phyloP scores from a whole-genome alignment of 2,797 vertebrate species.

The Myiotriccus ornatus region DNA sequence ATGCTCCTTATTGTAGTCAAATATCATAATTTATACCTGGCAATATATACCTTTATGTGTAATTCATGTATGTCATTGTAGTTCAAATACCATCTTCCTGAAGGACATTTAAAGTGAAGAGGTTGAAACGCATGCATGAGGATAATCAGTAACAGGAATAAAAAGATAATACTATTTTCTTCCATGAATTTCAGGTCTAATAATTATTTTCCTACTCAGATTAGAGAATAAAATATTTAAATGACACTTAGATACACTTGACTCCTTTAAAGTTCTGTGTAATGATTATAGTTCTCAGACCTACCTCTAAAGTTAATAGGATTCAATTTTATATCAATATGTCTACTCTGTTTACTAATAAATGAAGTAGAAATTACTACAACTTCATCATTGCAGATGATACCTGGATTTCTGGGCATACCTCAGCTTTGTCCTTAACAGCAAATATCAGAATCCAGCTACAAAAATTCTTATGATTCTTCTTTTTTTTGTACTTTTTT shows the following conservation, averaged over 20 bases:
- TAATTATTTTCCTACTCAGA: not conserved
- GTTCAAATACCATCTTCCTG: not conserved
- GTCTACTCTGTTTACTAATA: not conserved
- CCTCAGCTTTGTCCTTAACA: not conserved
- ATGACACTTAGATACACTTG: not conserved
- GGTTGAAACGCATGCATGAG: not conserved
- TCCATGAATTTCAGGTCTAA: not conserved
- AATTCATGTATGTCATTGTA: not conserved
- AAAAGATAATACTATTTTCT: not conserved
- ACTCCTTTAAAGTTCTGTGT: not conserved
- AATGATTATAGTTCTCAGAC: not conserved
- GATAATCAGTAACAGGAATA: not conserved
- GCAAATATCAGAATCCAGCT: not conserved
- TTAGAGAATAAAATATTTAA: not conserved
- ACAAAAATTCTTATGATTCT: not conserved
- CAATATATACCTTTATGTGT: not conserved
- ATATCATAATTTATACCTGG: not conserved
- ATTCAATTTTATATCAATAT: not conserved
- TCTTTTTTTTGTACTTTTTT: not conserved
- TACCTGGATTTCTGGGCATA: not conserved
- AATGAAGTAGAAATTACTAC: not conserved
- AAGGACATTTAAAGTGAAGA: not conserved
- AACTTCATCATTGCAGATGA: not conserved
- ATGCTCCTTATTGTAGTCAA: not conserved
- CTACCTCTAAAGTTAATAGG: not conserved